A percentile compares a stretch with the other conserved stretches of the same genome.
Conservation (phyloP, 2,113 vertebrate species). For the Lonchura striata region DNA sequence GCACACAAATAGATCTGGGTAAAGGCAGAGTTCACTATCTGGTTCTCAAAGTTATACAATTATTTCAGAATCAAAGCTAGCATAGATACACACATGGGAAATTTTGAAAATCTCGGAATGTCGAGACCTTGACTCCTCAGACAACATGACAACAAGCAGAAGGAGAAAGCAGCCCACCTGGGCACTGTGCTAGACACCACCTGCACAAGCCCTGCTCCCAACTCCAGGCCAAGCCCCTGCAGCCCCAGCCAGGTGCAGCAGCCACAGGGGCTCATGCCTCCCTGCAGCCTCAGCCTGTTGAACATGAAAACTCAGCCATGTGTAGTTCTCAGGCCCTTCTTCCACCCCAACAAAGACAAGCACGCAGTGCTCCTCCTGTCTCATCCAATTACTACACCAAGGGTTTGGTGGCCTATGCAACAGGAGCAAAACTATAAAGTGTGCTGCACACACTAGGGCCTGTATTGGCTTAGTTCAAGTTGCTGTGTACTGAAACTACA, state of each 20-base stretch:
- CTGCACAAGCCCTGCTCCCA: neutral
- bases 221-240: rapidly evolving
- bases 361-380: neutral
- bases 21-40: neutral
- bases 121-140: neutral
- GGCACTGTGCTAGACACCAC: neutral
- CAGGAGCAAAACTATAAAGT: rapidly evolving
- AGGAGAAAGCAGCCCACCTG: neutral
- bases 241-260: neutral
- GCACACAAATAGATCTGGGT: neutral
- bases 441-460: rapidly evolving
- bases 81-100: rapidly evolving
- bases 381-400: neutral
- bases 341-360: neutral
- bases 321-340: neutral
- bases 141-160: neutral
- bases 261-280: neutral
- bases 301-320: too few relatives aligned
- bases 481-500: neutral
- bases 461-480: neutral
- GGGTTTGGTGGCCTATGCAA: neutral
- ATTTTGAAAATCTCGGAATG: neutral
- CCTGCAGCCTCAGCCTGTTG: neutral
- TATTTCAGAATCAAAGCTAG: neutral
- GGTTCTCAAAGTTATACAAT: neutral